Evolutionary conservation across 2,888 invertebrate genomes (phyloP), one percentile per base, ranked within the genome.

Genomic region (Griposia aprilina): DNA sequence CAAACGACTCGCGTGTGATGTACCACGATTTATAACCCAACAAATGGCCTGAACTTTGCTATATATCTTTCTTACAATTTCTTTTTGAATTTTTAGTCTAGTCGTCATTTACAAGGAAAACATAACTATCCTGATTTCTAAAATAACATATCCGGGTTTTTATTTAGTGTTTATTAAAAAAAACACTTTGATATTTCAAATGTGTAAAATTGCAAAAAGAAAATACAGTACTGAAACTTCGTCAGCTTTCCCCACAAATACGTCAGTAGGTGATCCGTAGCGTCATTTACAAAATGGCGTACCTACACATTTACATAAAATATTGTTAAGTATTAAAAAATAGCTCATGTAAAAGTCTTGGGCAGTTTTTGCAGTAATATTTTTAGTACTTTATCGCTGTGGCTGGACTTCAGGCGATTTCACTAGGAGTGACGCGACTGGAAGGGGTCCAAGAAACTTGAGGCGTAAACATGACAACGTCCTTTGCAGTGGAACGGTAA

Each of bases 371-470:
- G 48, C 45, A 78, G 76, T 82, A 85, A 88, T 90, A 90, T 91
- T 89, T 92, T 91, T 89, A 88, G 90, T 87, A 91, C 89, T 93
- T 92, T 91, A 87, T 80, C 45, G 88, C 86, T 75, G 91, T 92
- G 91, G 92, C 92, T 90, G 87, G 88, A 91, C 93, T 93, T 92
- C 92, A 93, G 89, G 70, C 80, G 90, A 92, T 94, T 93, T 93
- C 89, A 89, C 80, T 74, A 72, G 68, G 83, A 89, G 85, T 90
- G 90, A 91, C 89, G 87, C 85, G 87, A 84, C 92, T 95, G 96
- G 95, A 95, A 91, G 83, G 86, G 90, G 87, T 94, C 95, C 96
- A 96, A 95, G 92, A 93, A 94, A 95, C 90, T 95, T 93, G 82
- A 80, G 86, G 88, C 91, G 91, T 90, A 93, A 94, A 94, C 94